Evolutionary conservation across 2,888 invertebrate genomes (phyloP), one percentile per base, ranked within the genome.

Genomic region (Eutolmus rufibarbis): DNA sequence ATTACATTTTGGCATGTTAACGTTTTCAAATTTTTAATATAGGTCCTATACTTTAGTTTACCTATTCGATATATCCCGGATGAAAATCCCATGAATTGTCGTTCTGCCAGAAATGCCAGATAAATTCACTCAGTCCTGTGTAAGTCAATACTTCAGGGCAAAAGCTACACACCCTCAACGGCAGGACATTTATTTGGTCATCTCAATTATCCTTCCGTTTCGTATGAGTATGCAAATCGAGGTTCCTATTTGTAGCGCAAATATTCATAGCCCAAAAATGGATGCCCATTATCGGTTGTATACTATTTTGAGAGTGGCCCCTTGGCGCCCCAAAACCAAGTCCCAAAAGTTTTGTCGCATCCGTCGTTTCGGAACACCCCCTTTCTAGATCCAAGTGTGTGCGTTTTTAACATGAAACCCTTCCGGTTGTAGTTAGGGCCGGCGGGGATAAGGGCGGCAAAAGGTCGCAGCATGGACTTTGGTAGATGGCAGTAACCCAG

Each of bases 201-300:
- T 79, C 51, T 51, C 79, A 79, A 79, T 79, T 79, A 79, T 79
- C 46, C 79, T 79, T 79, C 79, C 79, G 79, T 79, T 79, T 79
- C 79, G 31, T 34, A 79, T 51, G 78, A 78, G 51, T 51, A 79
- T 79, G 79, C 79, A 79, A 79, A 79, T 79, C 23, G 51, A 46
- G 40, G 31, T 14, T 34, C 79, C 79, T 79, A 79, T 46, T 79
- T 79, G 79, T 79, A 79, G 28, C 28, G 79, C 79, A 79, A 79
- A 79, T 79, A 79, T 79, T 79, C 79, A 79, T 79, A 46, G 79
- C 14, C 79, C 79, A 79, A 79, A 79, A 79, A 79, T 79, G 79
- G 79, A 79, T 79, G 79, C 51, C 43, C 79, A 79, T 79, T 79
- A 79, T 79, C 79, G 79, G 51, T 51, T 79, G 79, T 51, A 79